Evolutionary conservation across 2,113 vertebrate species (phyloP).

Genomic region (Zeus faber): DNA sequence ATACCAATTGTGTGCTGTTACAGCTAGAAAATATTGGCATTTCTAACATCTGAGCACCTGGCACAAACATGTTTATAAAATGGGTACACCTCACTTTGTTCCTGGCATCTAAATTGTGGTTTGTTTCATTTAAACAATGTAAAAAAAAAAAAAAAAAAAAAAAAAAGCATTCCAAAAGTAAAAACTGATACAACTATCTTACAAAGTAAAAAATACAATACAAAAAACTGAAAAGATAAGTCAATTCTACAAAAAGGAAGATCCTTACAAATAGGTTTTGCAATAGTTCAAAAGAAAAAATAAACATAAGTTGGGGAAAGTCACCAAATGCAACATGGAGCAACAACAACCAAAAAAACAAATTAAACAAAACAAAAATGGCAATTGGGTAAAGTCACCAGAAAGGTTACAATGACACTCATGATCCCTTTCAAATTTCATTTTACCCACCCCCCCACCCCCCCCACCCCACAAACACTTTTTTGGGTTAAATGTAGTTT

Average conservation of each 20-base stretch:
- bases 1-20: slow-evolving; percentile 60
- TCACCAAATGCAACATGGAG: slow-evolving; percentile 30
- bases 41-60: slow-evolving; percentile 58
- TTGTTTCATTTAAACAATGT: slow-evolving; percentile 63
- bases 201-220: slow-evolving; percentile 62
- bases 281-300: slow-evolving; percentile 54
- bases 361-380: slow-evolving; percentile 52
- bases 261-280: slow-evolving; percentile 58
- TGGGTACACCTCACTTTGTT: slow-evolving; percentile 67
- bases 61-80: slow-evolving; percentile 42
- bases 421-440: slow-evolving; percentile 53
- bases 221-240: slow-evolving; percentile 40
- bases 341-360: slow-evolving; percentile 46
- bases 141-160: slow-evolving; percentile 59
- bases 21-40: slow-evolving; percentile 52
- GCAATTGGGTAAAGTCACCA: slow-evolving; percentile 49
- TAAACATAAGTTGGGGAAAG: slow-evolving; percentile 4
- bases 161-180: slow-evolving; percentile 57
- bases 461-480: too few relatives aligned
- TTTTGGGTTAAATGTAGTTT: slow-evolving; percentile 45
- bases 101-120: slow-evolving; percentile 62
- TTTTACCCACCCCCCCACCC: too few relatives aligned
- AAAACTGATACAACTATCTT: slow-evolving; percentile 63
- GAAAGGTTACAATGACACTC: slow-evolving; percentile 48
- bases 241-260: slow-evolving; percentile 66